Evolutionary conservation across 2,113 vertebrate genomes (phyloP), one percentile per base, ranked within the genome.

Genomic region (Sarotherodon lohbergeri): DNA sequence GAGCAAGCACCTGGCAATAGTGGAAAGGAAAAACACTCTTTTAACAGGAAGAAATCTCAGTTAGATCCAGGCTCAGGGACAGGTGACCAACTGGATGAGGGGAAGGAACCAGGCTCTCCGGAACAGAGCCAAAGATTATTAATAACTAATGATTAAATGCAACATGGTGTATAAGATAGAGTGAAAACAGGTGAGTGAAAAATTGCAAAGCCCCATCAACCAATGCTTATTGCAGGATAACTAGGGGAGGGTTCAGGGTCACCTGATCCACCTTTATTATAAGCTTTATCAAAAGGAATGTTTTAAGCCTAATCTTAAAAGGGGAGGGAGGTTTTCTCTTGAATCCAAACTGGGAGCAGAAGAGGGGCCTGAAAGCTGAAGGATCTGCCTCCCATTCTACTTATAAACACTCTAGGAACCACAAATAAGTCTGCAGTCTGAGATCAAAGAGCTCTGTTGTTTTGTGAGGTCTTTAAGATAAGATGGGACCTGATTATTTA

Each of bases 101-200:
- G 22, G 22, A 22, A 36, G 32, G 59, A 27, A 27, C 27, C 27
- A 27, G 27, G 27, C 27, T 27, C 29, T 63, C 59, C 19, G 29
- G 29, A 9, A 59, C 29, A 0, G 5, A 63, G 59, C 59, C 59
- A 63, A 63, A 63, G 29, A 63, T 63, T 6, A 63, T 34, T 63
- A 63, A 63, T 34, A 66, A 66, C 32, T n/a, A 36, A 66, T 66
- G 61, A 66, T 66, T 66, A 12, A 66, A 66, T n/a, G 61, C 61
- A 36, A 66, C 9, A 3, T 36, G 61, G 61, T 63, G 59, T n/a
- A n/a, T 4, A 63, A 61, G 3, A 55, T 22, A 7, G 32, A 36
- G 17, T 63, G 32, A 63, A 63, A 63, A 63, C 0, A 63, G 32
- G 17, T 36, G 17, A 63, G 17, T 66, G 61, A 36, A 66, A 66